These are phyloP conservation scores for Sebastes cheni DNA, from an alignment of 2,797 vertebrate species.

Conservation along the genomic window DNA sequence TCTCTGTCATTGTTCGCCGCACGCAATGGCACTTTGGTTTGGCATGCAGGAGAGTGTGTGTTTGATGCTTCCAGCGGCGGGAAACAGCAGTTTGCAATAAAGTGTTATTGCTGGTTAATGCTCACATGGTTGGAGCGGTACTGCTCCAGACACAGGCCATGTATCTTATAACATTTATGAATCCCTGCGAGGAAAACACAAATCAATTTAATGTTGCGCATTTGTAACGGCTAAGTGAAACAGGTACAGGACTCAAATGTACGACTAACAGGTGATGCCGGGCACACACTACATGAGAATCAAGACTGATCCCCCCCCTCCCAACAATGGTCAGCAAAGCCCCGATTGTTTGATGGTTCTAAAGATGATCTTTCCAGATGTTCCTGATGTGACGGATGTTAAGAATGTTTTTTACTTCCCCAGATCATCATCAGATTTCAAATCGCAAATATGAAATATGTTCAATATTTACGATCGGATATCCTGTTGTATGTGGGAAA, in stretches of 20 bases:
- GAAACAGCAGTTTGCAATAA: conserved; percentile 18
- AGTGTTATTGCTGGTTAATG: conserved; percentile 7
- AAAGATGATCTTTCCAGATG: no score
- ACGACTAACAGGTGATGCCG: neutral
- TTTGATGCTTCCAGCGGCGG: neutral
- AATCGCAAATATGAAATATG: neutral
- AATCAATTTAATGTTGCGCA: neutral
- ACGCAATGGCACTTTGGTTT: neutral
- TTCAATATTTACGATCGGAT: neutral
- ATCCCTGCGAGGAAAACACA: neutral
- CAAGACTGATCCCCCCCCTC: no score
- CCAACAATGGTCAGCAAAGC: no score
- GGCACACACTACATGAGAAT: no score
- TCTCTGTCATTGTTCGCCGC: conserved; percentile 1
- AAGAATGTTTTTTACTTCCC: no score
- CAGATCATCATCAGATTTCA: neutral
- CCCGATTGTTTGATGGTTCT: neutral
- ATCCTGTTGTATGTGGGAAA: no score
- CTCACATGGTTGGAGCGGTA: neutral
- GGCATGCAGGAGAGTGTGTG: neutral
- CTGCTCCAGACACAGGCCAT: neutral
- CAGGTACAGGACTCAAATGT: neutral
- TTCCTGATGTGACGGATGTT: no score
- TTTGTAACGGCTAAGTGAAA: neutral
- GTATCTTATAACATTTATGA: neutral